Evolutionary conservation across 1,140 invertebrate genomes (phyloP).

Genomic region (Drosophila auraria): DNA sequence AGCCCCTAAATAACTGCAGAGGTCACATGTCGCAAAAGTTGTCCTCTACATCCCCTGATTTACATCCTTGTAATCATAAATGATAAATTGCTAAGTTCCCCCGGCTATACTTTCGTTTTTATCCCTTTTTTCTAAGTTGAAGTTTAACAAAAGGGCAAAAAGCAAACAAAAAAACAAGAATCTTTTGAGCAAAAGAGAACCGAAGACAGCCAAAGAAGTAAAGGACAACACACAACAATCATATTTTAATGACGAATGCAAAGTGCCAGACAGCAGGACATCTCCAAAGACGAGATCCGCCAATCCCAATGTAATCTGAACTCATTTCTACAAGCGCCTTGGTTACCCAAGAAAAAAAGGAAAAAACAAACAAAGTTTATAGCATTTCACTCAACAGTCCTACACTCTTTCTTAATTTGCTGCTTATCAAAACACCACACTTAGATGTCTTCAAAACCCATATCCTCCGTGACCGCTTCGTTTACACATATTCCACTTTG

Average conservation of each 20-base stretch:
- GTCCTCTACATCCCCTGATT: constrained; percentile 37
- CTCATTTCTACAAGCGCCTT: constrained; percentile 29
- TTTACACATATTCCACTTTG: too few relatives aligned
- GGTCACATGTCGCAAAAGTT: constrained; percentile 24
- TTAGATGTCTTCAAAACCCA: not conserved
- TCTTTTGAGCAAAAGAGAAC: constrained; percentile 8
- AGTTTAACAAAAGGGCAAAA: constrained; percentile 48
- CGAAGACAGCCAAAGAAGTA: constrained; percentile 61
- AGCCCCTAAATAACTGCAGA: constrained; percentile 20
- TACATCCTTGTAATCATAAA: constrained; percentile 61
- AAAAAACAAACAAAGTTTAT: constrained; percentile 14
- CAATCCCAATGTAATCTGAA: constrained; percentile 31
- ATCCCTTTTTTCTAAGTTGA: constrained; percentile 43
- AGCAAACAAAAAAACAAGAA: constrained; percentile 55
- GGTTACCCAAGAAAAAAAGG: constrained; percentile 7
- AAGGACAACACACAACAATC: constrained; percentile 71
- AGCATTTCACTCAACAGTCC: not conserved
- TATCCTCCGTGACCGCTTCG: not conserved
- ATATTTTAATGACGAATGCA: constrained; percentile 78
- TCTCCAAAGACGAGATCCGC: constrained; percentile 4
- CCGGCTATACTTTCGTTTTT: constrained; percentile 57
- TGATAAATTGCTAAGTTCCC: constrained; percentile 72
- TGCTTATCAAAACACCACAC: not conserved
- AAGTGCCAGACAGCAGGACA: constrained; percentile 40
- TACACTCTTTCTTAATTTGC: not conserved